phyloP scores from a whole-genome alignment of 1,140 invertebrate genomes.

The Leguminivora glycinivorella region DNA sequence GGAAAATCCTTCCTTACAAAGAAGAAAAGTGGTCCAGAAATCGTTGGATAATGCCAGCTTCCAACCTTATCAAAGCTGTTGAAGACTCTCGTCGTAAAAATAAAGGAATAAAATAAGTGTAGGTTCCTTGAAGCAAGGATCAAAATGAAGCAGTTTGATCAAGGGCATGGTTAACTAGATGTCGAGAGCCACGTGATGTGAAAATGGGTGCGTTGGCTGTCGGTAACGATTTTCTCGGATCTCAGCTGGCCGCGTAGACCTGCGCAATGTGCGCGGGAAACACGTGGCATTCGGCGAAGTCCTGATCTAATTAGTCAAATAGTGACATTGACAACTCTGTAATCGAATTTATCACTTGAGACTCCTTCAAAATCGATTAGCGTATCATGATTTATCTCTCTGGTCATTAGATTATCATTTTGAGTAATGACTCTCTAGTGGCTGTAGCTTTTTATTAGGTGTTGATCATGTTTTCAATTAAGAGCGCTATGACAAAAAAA shows the following conservation, averaged over 20 bases:
- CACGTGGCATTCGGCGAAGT: slow-evolving; percentile 56
- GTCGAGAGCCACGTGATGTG: slow-evolving; percentile 43
- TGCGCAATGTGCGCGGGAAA: slow-evolving; percentile 51
- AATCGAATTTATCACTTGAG: slow-evolving; percentile 7
- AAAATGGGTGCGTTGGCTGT: slow-evolving; percentile 43
- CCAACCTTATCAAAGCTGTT: too few relatives aligned
- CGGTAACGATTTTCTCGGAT: slow-evolving; percentile 71
- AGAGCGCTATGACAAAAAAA: too few relatives aligned
- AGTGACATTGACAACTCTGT: slow-evolving; percentile 28
- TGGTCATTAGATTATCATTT: neutral
- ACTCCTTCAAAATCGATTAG: slow-evolving; percentile 7
- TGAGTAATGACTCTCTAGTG: slow-evolving; percentile 32
- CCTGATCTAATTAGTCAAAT: slow-evolving; percentile 43
- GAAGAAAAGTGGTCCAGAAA: too few relatives aligned
- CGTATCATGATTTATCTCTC: neutral
- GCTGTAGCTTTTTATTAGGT: neutral
- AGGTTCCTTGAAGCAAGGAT: neutral
- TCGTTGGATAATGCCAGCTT: too few relatives aligned
- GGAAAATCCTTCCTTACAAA: too few relatives aligned
- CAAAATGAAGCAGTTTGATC: neutral
- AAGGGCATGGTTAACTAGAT: slow-evolving; percentile 5
- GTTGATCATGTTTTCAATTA: neutral
- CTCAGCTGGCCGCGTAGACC: slow-evolving; percentile 62
- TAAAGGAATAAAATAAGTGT: too few relatives aligned
- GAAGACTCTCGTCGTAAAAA: too few relatives aligned